These are phyloP conservation scores for Parnassius orleans DNA, from an alignment of 2,888 invertebrate genomes.

Conservation along the genomic window DNA sequence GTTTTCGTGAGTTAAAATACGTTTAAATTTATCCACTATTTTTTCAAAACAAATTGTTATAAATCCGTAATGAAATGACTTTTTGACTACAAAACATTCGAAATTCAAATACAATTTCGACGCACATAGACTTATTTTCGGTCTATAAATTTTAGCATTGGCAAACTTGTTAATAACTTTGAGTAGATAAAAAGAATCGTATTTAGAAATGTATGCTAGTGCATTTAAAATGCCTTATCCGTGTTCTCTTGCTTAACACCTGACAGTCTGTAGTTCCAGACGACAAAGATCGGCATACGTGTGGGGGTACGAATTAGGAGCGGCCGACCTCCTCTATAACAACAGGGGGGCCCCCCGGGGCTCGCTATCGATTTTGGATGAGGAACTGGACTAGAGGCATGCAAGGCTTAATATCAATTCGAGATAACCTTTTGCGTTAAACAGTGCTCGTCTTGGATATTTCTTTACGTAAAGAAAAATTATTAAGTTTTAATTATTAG, in stretches of 20 bases:
- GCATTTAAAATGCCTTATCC: slow-evolving; percentile 25
- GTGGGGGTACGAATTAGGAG: slow-evolving; percentile 65
- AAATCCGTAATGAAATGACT: no score
- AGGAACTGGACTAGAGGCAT: slow-evolving; percentile 79
- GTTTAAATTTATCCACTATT: no score
- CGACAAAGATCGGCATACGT: slow-evolving; percentile 62
- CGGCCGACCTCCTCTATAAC: slow-evolving; percentile 66
- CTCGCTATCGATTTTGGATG: slow-evolving; percentile 78
- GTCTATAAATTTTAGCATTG: no score
- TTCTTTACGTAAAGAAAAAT: no score
- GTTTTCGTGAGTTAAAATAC: no score
- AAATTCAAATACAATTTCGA: no score
- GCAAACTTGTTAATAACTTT: no score
- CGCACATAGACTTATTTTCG: no score
- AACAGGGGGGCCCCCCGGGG: slow-evolving; percentile 61
- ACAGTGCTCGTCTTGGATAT: slow-evolving; percentile 6
- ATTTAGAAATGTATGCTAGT: neutral
- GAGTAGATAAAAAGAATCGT: neutral
- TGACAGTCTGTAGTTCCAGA: slow-evolving; percentile 44
- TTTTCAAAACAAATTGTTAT: no score
- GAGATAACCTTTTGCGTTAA: slow-evolving; percentile 56
- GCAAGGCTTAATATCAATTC: slow-evolving; percentile 76
- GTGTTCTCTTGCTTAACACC: slow-evolving; percentile 34
- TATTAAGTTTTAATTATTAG: no score
- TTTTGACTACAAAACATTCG: no score